phyloP scores from a whole-genome alignment of 1,140 invertebrate species.

The Drosophila prosaltans region DNA sequence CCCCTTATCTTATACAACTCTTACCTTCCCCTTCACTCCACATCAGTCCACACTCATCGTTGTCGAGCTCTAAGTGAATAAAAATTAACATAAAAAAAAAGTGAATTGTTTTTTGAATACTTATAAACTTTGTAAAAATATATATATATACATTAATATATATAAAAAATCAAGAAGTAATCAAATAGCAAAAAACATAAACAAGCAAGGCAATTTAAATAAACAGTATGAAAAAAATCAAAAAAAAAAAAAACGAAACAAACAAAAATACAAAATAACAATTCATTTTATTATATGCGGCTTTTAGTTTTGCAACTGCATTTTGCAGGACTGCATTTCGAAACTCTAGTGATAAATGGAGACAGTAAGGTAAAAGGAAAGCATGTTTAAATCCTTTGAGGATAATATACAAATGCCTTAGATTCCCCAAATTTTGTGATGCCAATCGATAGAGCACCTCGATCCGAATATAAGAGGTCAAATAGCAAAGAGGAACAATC shows the following conservation, averaged over 20 bases:
- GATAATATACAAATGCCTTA: too few relatives aligned
- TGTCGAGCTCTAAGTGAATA: slow-evolving; percentile 11
- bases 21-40: not conserved
- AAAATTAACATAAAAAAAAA: slow-evolving; percentile 14
- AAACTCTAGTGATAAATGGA: too few relatives aligned
- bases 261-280: not conserved
- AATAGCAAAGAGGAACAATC: too few relatives aligned
- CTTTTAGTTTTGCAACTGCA: too few relatives aligned
- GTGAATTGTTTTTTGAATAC: slow-evolving; percentile 45
- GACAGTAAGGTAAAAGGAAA: too few relatives aligned
- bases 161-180: slow-evolving; percentile 37
- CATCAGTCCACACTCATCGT: slow-evolving; percentile 7
- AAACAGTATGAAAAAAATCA: slow-evolving; percentile 43
- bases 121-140: slow-evolving; percentile 46
- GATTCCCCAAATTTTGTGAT: too few relatives aligned
- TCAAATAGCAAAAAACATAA: slow-evolving; percentile 55
- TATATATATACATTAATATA: slow-evolving; percentile 55
- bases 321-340: too few relatives aligned
- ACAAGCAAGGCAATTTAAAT: slow-evolving; percentile 59
- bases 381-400: too few relatives aligned
- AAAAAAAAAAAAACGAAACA: not conserved
- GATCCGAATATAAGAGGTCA: too few relatives aligned
- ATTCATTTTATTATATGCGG: too few relatives aligned
- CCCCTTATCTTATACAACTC: not conserved
- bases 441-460: too few relatives aligned